Base-by-base conservation (phyloP, 2,888 invertebrate genomes). In the Limenitis camilla region DNA sequence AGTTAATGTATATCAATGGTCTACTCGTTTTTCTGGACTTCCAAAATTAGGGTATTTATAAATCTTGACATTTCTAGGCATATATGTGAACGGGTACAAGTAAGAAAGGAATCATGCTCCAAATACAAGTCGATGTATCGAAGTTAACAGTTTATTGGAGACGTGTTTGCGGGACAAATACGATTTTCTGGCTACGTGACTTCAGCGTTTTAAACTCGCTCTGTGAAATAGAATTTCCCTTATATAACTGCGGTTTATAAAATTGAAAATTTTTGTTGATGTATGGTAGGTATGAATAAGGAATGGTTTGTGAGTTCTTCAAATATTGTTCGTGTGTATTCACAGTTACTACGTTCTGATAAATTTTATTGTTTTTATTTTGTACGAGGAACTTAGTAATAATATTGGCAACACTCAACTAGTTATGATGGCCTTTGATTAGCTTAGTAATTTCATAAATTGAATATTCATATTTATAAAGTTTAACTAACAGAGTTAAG, bases 161-260 rank as follows among this genome's bases (percentile, higher is more conserved):
- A 76, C 78, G 76, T 83, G 80, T 79, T 77, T 73, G 74, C 63
- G 71, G 72, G 74, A 68, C 76, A 78, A 81, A 82, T 75, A 77
- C 74, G 73, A 78, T 82, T 82, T 74, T 63, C 72, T 66, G 64
- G 61, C 53, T 66, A 82, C 83, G 83, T 81, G 83, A 74, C 67
- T 62, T 60, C 59, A 46, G 56, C 65, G 52, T 64, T 67, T 67
- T 66, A 71, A 68, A 60, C 64, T 61, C 57, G 49, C 45, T 55
- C 58, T 50, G 49, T 61, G 60, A 62, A 63, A 62, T 61, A 55
- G 62, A 62, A 67, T 65, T 67, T 56, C 49, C 40, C 59, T 59
- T 61, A 54, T 62, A 53, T 40, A 54, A 58, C 54, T 59, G 51
- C 55, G 58, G 63, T 64, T 64, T 65, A 65, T 62, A 58, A 58